Evolutionary conservation across 2,113 vertebrate genomes (phyloP), one percentile per base, ranked within the genome.

Genomic region (Laticauda laticaudata): DNA sequence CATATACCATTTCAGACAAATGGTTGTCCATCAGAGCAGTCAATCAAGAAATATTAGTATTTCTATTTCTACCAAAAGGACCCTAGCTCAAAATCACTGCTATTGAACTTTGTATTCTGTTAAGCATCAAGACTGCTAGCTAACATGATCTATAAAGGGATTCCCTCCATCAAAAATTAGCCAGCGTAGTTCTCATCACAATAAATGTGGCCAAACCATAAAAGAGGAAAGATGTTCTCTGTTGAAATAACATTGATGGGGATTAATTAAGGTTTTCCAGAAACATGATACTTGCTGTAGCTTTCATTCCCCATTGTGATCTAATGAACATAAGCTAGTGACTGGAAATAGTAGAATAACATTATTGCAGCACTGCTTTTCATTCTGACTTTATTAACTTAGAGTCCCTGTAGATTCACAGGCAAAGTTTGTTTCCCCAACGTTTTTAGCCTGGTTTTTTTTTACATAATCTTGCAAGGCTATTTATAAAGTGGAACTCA

Each of bases 331-430:
- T 4, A 87, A 94, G 0, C 1, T 89, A 45, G 26, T 92, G 12
- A 89, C 24, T 87, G 87, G 56, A 95, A 88, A 24, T 18, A 92
- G 92, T 54, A 23, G 45, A 15, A 45, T 75, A 88, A 11, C 2
- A 64, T 93, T 92, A 92, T 51, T 92, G 57, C 3, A 20, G 0
- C 59, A 15, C 85, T 88, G 90, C n/a, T 90, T 26, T 88, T 54
- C 94, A 57, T 94, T 92, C 14, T 55, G 86, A 69, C 34, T 95
- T 23, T 4, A 48, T 64, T 93, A 89, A 86, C 5, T 29, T 92
- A 24, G 89, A 91, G 2, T 59, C 26, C 86, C 94, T 0, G 1
- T 10, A 21, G 2, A 4, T 89, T 86, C 11, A 7, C 48, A 93
- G 88, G n/a, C 9, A 26, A 14, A 8, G 0, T 45, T 29, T 4